Percentiles rank a stretch among this genome's conserved stretches.
phyloP scores from a whole-genome alignment of 1,140 invertebrate genomes.

The Sycobia sp. region DNA sequence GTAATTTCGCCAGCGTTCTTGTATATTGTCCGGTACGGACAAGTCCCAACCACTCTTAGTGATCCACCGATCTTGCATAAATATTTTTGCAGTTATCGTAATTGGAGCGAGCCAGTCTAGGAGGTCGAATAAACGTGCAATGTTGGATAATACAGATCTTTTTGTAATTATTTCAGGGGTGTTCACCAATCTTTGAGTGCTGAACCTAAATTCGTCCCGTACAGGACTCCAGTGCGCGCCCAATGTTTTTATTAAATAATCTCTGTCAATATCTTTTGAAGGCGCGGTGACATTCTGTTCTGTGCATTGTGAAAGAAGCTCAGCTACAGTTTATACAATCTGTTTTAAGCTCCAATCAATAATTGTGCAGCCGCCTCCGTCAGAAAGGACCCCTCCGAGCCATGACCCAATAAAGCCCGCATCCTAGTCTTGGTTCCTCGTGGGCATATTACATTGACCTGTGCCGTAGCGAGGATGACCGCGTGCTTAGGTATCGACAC shows the following conservation, averaged over 20 bases:
- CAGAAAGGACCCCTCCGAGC: too few relatives aligned
- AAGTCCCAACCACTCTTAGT: background rate
- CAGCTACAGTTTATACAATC: too few relatives aligned
- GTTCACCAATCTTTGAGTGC: background rate
- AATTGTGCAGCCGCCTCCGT: too few relatives aligned
- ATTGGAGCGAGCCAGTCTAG: constrained; percentile 4
- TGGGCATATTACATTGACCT: too few relatives aligned
- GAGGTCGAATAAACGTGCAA: background rate
- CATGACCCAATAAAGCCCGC: too few relatives aligned
- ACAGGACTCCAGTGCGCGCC: background rate
- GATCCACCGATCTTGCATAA: too few relatives aligned
- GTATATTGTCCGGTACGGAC: background rate
- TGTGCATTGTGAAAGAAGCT: too few relatives aligned
- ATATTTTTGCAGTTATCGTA: background rate
- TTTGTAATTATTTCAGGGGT: background rate
- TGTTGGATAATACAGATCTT: background rate
- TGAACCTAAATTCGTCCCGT: background rate
- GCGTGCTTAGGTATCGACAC: too few relatives aligned
- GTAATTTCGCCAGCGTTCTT: background rate
- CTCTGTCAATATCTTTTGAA: background rate
- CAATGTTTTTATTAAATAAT: background rate
- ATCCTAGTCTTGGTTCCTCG: too few relatives aligned
- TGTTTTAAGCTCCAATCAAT: too few relatives aligned
- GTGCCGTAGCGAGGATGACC: too few relatives aligned
- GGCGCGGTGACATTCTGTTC: too few relatives aligned